Conservation (phyloP, 2,113 vertebrate species). For the Alces alces region DNA sequence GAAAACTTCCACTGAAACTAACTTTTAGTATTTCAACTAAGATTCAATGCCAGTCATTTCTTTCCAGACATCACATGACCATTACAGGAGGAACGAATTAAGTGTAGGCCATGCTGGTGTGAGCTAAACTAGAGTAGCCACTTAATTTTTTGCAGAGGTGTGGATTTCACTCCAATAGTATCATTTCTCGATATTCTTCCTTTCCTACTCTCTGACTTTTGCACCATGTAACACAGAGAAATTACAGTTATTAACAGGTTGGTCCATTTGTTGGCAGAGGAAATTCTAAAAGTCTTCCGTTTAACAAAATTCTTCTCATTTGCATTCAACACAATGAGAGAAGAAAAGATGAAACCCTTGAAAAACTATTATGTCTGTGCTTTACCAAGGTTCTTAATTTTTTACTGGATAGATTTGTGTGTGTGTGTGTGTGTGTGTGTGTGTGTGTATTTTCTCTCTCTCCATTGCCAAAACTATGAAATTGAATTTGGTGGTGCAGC, state of each 20-base stretch:
- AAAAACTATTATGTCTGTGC: background rate
- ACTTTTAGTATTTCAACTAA: background rate
- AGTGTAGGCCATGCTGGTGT: background rate
- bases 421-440: background rate
- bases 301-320: background rate
- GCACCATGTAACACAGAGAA: background rate
- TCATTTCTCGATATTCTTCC: background rate
- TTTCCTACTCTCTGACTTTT: background rate
- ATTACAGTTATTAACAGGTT: background rate
- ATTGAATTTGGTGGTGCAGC: background rate
- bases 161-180: background rate
- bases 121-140: background rate
- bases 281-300: background rate
- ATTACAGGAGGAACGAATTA: background rate
- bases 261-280: background rate
- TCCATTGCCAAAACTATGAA: background rate
- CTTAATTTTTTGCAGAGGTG: background rate
- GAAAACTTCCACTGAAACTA: background rate
- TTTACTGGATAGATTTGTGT: background rate
- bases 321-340: background rate
- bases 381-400: background rate
- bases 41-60: background rate
- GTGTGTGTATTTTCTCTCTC: background rate
- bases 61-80: background rate
- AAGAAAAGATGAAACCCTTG: background rate